These are phyloP conservation scores for Phrynocephalus guinanensis DNA, from an alignment of 2,797 vertebrate genomes.

Conservation along the genomic window DNA sequence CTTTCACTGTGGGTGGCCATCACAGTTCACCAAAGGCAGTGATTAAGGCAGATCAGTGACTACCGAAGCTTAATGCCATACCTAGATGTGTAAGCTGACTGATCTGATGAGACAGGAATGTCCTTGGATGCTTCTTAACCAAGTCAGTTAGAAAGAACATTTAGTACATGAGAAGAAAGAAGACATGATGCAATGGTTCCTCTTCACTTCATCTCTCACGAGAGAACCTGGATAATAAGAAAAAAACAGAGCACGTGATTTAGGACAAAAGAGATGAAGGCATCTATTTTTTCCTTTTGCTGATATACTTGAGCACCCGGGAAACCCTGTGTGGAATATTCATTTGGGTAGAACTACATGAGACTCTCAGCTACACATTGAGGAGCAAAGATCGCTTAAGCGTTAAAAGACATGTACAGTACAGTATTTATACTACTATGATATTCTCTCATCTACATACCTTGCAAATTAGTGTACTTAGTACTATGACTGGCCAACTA, in stretches of 20 bases:
- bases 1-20: not conserved
- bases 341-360: too few species aligned
- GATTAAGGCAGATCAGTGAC: not conserved
- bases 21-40: not conserved
- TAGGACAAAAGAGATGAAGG: not conserved
- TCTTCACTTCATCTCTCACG: not conserved
- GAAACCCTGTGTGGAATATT: too few species aligned
- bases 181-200: not conserved
- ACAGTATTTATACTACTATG: too few species aligned
- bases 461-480: too few species aligned
- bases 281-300: not conserved
- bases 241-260: conserved; percentile 35
- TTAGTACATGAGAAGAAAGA: not conserved
- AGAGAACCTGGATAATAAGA: conserved; percentile 19
- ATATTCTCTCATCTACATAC: too few species aligned
- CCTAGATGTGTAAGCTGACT: not conserved
- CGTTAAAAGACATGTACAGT: too few species aligned
- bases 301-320: too few species aligned
- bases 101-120: not conserved
- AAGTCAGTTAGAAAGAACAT: not conserved
- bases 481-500: too few species aligned
- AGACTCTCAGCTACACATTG: too few species aligned
- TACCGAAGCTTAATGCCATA: not conserved
- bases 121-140: not conserved
- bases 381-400: too few species aligned